Percentiles rank a stretch among this genome's conserved stretches.
phyloP scores from a whole-genome alignment of 2,797 vertebrate species.

The Zenarchopterus dispar region DNA sequence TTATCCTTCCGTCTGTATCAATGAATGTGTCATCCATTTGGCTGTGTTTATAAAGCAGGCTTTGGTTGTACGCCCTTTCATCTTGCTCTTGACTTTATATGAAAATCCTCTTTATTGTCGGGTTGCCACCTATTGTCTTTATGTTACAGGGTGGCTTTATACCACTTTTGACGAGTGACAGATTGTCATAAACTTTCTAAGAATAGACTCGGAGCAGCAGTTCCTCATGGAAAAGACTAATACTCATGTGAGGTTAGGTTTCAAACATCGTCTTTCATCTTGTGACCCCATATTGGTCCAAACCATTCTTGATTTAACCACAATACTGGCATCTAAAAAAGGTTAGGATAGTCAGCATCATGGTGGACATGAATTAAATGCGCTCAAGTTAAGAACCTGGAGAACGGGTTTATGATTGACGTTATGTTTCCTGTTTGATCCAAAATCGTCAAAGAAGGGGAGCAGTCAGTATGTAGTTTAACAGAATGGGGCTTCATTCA shows the following conservation, averaged over 20 bases:
- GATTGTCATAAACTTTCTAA: constrained; percentile 15
- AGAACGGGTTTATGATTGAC: too few relatives aligned
- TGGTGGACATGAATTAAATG: too few relatives aligned
- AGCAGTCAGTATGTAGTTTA: too few relatives aligned
- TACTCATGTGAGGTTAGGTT: constrained; percentile 14
- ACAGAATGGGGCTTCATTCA: too few relatives aligned
- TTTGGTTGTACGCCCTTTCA: constrained; percentile 26
- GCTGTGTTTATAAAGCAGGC: constrained; percentile 8
- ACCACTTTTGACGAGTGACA: constrained; percentile 11
- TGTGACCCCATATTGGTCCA: too few relatives aligned
- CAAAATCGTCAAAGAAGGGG: too few relatives aligned
- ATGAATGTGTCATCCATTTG: constrained; percentile 19
- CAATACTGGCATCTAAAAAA: too few relatives aligned
- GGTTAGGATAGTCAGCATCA: too few relatives aligned
- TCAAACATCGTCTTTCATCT: too few relatives aligned
- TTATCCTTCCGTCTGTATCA: constrained; percentile 3
- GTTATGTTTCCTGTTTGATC: too few relatives aligned
- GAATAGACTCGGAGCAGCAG: neutral
- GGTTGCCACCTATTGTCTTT: constrained; percentile 3
- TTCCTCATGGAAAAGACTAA: constrained; percentile 22
- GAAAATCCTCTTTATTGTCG: constrained; percentile 2
- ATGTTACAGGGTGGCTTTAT: constrained; percentile 11
- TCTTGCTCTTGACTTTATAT: neutral
- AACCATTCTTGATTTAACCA: too few relatives aligned
- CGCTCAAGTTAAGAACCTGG: too few relatives aligned